phyloP scores from a whole-genome alignment of 2,797 vertebrate species.

The Macroramphosus scolopax region DNA sequence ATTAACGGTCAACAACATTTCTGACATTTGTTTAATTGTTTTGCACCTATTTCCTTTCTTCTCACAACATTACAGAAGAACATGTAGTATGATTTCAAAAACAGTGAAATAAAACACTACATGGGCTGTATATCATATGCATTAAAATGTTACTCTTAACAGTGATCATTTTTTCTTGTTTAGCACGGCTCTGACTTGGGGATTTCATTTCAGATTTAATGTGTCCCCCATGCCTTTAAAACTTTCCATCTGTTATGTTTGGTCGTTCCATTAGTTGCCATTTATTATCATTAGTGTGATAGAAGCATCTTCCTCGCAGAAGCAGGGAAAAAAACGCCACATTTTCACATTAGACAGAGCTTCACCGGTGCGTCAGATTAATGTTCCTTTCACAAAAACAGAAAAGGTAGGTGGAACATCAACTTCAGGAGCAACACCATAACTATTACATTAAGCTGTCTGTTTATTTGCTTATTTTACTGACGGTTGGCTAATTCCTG shows the following conservation, averaged over 20 bases:
- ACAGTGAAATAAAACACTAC: too few species aligned
- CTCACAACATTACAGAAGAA: constrained; percentile 3
- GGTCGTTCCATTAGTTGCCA: constrained; percentile 99
- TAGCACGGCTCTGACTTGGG: constrained; percentile 57
- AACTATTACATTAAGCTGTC: constrained; percentile 63
- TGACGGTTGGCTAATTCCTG: constrained; percentile 52
- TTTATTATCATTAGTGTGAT: constrained; percentile 98
- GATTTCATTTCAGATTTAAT: constrained; percentile 82
- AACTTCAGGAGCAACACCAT: constrained; percentile 51
- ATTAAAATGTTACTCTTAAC: constrained; percentile 44
- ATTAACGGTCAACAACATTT: too few species aligned
- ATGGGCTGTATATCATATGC: too few species aligned
- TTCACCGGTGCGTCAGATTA: constrained; percentile 75
- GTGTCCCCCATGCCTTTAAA: constrained; percentile 94
- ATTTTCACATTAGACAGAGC: constrained; percentile 87
- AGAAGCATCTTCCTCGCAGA: constrained; percentile 89
- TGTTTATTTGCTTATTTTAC: constrained; percentile 61
- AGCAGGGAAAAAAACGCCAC: constrained; percentile 78
- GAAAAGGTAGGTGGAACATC: constrained; percentile 70
- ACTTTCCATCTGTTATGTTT: constrained; percentile 99
- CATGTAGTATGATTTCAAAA: too few species aligned
- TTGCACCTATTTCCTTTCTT: too few species aligned
- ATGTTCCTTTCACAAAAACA: constrained; percentile 68
- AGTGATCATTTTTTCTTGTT: constrained; percentile 57
- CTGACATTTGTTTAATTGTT: too few species aligned